Conservation (phyloP, 1,140 invertebrate genomes). For the Campoletis sonorensis region DNA sequence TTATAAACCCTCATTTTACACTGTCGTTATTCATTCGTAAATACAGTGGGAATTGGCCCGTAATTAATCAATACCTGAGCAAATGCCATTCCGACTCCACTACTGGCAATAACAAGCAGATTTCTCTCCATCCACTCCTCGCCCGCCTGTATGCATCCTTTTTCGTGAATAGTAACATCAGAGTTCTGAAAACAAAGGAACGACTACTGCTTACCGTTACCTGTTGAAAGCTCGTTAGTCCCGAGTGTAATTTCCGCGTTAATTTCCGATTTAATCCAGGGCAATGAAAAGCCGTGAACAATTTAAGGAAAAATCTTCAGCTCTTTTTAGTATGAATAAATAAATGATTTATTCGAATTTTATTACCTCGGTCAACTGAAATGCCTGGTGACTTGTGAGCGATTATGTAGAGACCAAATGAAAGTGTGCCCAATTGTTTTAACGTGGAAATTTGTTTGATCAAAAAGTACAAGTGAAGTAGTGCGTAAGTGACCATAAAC, state of each 20-base stretch:
- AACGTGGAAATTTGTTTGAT: background rate
- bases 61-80: constrained; percentile 85
- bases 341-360: background rate
- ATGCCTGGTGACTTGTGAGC: too few relatives aligned
- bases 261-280: constrained; percentile 51
- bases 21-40: background rate
- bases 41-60: background rate
- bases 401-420: background rate
- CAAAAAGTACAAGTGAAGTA: background rate
- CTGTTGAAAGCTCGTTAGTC: constrained; percentile 52
- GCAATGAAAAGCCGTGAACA: constrained; percentile 22
- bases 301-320: too few relatives aligned
- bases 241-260: constrained; percentile 47
- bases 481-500: constrained; percentile 8
- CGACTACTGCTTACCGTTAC: constrained; percentile 62
- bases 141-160: constrained; percentile 93
- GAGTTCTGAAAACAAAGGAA: constrained; percentile 80
- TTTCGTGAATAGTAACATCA: constrained; percentile 91
- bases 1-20: background rate
- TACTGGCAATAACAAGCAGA: constrained; percentile 92
- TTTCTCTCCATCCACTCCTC: constrained; percentile 97
- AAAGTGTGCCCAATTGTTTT: background rate
- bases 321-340: background rate
- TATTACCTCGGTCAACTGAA: background rate
- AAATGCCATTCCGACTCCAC: constrained; percentile 90